phyloP scores from a whole-genome alignment of 35 echinoderm and acorn worm genomes.

The Heliocidaris tuberculata region DNA sequence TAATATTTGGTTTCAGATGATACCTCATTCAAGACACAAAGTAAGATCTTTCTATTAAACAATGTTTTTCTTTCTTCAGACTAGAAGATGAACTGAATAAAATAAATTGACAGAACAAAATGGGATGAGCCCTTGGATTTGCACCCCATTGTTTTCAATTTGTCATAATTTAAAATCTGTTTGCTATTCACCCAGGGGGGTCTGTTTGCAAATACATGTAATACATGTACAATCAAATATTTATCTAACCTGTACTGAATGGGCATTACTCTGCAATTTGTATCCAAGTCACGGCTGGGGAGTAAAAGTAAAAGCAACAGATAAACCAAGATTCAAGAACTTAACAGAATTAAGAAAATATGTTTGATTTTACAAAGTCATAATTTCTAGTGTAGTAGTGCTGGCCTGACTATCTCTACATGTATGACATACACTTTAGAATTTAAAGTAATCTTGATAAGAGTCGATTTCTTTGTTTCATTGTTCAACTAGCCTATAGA shows the following conservation, averaged over 20 bases:
- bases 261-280: not conserved
- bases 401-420: too few relatives aligned
- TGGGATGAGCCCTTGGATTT: not conserved
- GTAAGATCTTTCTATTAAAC: not conserved
- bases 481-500: too few relatives aligned
- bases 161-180: not conserved
- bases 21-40: not conserved
- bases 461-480: too few relatives aligned
- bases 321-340: not conserved
- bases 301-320: not conserved
- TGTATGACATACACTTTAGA: too few relatives aligned
- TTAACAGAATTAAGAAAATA: not conserved
- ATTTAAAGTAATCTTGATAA: too few relatives aligned
- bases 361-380: too few relatives aligned
- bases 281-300: not conserved
- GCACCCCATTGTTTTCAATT: not conserved
- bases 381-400: too few relatives aligned
- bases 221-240: not conserved
- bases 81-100: not conserved
- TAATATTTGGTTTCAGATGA: not conserved
- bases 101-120: not conserved
- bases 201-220: not conserved
- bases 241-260: not conserved
- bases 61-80: not conserved
- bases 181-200: not conserved